A percentile compares a stretch with the other conserved stretches of the same genome.
Evolutionary conservation across 2,888 invertebrate genomes (phyloP).

Genomic region (Cataglyphis albicans): DNA sequence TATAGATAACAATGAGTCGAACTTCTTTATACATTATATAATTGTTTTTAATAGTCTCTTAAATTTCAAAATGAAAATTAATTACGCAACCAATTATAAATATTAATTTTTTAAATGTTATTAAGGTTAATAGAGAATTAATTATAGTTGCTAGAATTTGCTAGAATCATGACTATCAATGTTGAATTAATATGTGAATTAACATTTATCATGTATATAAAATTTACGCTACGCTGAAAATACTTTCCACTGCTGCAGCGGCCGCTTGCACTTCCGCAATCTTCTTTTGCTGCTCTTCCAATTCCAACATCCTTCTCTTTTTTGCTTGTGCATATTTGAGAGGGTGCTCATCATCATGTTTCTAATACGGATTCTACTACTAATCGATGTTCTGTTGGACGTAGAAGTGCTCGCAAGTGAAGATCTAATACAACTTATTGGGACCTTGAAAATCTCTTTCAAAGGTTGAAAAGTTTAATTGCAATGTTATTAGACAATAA

Average conservation of each 20-base stretch:
- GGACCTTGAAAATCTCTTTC: no score
- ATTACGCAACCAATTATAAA: not conserved
- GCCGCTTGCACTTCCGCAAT: no score
- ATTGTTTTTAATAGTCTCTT: not conserved
- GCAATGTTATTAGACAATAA: no score
- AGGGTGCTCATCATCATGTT: no score
- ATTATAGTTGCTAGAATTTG: not conserved
- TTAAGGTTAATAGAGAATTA: not conserved
- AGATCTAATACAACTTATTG: no score
- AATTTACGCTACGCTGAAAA: not conserved
- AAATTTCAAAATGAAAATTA: not conserved
- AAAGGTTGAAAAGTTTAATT: no score
- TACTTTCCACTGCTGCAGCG: fast-evolving
- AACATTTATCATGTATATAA: not conserved
- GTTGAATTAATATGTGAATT: not conserved
- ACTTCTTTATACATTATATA: conserved; percentile 10
- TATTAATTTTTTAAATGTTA: not conserved
- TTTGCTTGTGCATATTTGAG: no score
- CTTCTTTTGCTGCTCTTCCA: no score
- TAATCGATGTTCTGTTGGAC: no score
- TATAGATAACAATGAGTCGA: not conserved
- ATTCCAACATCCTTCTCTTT: no score
- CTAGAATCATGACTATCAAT: not conserved
- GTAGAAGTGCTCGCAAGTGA: no score
- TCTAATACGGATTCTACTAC: no score